Evolutionary conservation across 2,888 invertebrate species (phyloP).

Genomic region (Spatulosminthurus flaviceps): DNA sequence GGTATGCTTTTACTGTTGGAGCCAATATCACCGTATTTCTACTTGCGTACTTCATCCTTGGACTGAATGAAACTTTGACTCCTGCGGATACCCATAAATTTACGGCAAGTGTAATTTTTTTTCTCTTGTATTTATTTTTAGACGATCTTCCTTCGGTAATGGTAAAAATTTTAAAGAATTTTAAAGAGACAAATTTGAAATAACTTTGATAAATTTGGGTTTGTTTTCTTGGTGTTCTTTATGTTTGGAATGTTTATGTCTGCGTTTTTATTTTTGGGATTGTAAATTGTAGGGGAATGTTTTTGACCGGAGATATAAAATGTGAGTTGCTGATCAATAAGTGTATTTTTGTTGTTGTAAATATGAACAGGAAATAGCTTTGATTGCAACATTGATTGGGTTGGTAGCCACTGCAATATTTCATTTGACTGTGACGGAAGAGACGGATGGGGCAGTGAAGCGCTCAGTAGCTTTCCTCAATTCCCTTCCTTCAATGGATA

Average conservation of each 20-base stretch:
- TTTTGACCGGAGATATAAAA: too few relatives aligned
- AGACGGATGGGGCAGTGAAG: conserved; percentile 57
- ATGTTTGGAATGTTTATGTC: too few relatives aligned
- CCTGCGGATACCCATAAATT: conserved; percentile 74
- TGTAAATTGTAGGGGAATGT: too few relatives aligned
- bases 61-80: conserved; percentile 69
- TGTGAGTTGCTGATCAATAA: background rate
- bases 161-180: too few relatives aligned
- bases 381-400: conserved; percentile 76
- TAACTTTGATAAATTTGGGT: too few relatives aligned
- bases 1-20: conserved; percentile 88
- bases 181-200: too few relatives aligned
- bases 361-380: conserved; percentile 70
- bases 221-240: too few relatives aligned
- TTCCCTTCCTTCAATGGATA: conserved; percentile 45
- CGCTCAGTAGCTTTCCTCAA: conserved; percentile 51
- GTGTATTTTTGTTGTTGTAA: background rate
- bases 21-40: conserved; percentile 86
- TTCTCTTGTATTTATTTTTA: too few relatives aligned
- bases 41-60: conserved; percentile 78
- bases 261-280: too few relatives aligned
- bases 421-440: conserved; percentile 76
- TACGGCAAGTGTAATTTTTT: too few relatives aligned
- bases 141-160: too few relatives aligned
- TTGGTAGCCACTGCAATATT: conserved; percentile 75